Evolutionary conservation across 2,797 vertebrate genomes (phyloP).

Genomic region (Lophotriccus pileatus): DNA sequence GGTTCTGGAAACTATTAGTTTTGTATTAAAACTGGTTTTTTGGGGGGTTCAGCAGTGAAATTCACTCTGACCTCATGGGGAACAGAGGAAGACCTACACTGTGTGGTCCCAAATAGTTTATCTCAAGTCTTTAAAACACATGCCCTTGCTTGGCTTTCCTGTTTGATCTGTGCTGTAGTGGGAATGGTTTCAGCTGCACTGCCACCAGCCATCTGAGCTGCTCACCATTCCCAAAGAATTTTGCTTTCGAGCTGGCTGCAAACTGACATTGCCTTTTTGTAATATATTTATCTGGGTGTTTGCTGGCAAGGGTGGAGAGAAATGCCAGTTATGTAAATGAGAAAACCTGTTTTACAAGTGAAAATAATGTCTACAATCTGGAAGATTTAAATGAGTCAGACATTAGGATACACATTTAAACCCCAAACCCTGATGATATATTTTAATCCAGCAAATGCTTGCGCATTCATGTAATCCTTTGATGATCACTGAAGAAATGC

Average conservation of each 20-base stretch:
- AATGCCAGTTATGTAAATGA: conserved; percentile 24
- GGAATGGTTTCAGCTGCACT: not conserved
- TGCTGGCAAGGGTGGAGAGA: not conserved
- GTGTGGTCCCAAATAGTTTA: not conserved
- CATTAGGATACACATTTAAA: conserved; percentile 22
- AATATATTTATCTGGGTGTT: conserved; percentile 35
- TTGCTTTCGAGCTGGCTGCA: not conserved
- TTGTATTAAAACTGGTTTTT: not conserved
- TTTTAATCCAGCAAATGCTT: conserved; percentile 1
- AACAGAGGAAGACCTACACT: not conserved
- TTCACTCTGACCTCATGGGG: rapidly evolving
- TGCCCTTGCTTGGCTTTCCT: not conserved
- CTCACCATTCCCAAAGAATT: not conserved
- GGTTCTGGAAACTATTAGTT: not conserved
- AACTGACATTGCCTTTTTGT: not conserved
- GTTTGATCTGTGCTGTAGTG: not conserved
- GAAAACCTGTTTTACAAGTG: conserved; percentile 41
- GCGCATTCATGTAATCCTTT: not conserved
- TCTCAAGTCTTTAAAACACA: not conserved
- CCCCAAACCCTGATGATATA: not conserved
- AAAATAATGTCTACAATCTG: conserved; percentile 50
- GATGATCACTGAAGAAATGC: not conserved
- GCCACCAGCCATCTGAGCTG: not conserved
- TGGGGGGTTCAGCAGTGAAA: not conserved
- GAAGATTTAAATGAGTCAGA: conserved; percentile 49